Conservation (phyloP, 2,113 vertebrate species). For the Petrocephalus zakoni region DNA sequence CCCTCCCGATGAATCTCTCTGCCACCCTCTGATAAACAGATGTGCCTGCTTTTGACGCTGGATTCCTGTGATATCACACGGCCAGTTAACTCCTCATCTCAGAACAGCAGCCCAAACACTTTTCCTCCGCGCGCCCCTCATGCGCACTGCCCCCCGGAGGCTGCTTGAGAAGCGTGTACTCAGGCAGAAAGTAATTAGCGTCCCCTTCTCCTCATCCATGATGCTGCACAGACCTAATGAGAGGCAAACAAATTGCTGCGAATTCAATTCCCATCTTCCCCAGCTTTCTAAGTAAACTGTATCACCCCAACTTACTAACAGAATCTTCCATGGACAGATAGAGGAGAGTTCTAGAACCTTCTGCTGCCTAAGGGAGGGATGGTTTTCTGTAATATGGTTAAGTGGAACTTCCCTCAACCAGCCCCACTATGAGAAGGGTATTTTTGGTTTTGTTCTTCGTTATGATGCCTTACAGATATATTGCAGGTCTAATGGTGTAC, state of each 20-base stretch:
- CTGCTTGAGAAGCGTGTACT: not conserved
- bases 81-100: slow-evolving; percentile 16
- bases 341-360: not conserved
- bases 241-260: slow-evolving; percentile 7
- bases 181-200: slow-evolving; percentile 39
- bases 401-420: not conserved
- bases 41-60: slow-evolving; percentile 21
- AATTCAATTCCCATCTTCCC: slow-evolving; percentile 16
- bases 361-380: not conserved
- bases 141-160: not conserved
- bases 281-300: slow-evolving; percentile 8
- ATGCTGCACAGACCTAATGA: not conserved
- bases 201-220: slow-evolving; percentile 8
- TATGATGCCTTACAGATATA: not conserved
- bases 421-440: not conserved
- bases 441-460: not conserved
- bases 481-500: not conserved
- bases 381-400: not conserved
- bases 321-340: slow-evolving; percentile 2
- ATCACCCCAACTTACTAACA: not conserved
- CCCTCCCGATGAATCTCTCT: not conserved
- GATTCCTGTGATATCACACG: slow-evolving; percentile 13
- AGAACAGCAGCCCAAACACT: not conserved
- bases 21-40: not conserved
- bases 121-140: not conserved